Conservation (phyloP, 2,113 vertebrate genomes). For the Ranitomeya variabilis region DNA sequence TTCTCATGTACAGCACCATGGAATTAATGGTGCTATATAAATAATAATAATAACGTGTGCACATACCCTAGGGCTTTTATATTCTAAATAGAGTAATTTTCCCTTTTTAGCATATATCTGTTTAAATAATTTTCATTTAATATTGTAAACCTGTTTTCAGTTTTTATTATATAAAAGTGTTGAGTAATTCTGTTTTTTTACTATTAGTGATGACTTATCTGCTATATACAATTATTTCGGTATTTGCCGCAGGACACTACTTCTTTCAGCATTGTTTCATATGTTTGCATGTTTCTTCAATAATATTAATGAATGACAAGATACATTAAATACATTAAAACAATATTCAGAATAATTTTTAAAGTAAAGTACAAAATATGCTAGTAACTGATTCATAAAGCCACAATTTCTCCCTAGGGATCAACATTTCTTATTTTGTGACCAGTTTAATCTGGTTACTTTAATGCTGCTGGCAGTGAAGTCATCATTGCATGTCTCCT, state of each 20-base stretch:
- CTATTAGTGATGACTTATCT: neutral
- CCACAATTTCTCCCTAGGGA: constrained; percentile 9
- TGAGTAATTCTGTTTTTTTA: too few relatives aligned
- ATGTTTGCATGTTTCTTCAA: neutral
- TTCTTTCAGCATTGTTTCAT: neutral
- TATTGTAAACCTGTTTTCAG: too few relatives aligned
- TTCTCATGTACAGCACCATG: too few relatives aligned
- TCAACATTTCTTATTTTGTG: neutral
- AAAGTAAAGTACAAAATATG: neutral
- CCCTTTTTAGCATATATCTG: too few relatives aligned
- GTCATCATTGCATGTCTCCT: neutral
- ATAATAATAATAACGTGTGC: too few relatives aligned
- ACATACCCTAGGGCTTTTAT: too few relatives aligned
- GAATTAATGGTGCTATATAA: too few relatives aligned
- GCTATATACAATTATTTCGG: neutral
- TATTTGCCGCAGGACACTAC: neutral
- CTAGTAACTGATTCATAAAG: neutral
- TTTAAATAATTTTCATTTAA: too few relatives aligned
- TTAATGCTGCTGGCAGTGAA: neutral
- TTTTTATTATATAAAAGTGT: too few relatives aligned
- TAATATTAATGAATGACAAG: neutral
- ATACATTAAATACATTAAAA: neutral
- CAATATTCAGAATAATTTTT: neutral
- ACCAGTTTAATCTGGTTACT: constrained; percentile 21
- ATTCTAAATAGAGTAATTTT: too few relatives aligned